These are phyloP conservation scores for Momotus momota DNA, from an alignment of 2,797 vertebrate species.

Conservation along the genomic window DNA sequence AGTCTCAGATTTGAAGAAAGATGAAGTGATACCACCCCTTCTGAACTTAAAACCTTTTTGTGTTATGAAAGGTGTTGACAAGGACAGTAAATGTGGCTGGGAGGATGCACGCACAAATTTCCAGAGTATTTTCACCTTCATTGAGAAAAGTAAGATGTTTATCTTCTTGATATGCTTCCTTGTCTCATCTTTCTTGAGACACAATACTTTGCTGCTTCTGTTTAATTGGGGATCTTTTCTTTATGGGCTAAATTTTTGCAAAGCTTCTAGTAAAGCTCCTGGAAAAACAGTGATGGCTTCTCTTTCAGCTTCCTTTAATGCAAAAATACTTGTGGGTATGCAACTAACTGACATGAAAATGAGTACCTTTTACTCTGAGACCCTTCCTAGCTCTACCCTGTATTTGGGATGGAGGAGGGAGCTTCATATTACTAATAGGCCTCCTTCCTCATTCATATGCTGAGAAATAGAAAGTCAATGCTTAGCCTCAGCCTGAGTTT, in stretches of 20 bases:
- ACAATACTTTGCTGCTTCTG: background rate
- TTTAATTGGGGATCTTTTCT: background rate
- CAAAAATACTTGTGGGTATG: background rate
- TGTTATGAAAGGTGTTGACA: conserved; percentile 10
- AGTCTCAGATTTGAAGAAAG: conserved; percentile 48
- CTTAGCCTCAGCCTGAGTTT: background rate
- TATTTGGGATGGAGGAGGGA: background rate
- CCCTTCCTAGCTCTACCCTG: background rate
- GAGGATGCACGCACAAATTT: conserved; percentile 1
- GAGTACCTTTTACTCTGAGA: background rate
- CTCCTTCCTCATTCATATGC: background rate
- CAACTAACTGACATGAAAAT: background rate
- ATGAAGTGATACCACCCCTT: conserved; percentile 11
- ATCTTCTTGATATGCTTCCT: background rate
- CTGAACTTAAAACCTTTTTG: conserved; percentile 27
- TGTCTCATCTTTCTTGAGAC: background rate
- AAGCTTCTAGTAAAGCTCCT: background rate
- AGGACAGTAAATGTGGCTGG: background rate
- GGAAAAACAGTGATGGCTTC: background rate
- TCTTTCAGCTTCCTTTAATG: background rate
- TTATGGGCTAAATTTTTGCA: background rate
- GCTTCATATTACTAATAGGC: background rate
- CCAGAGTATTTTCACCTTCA: background rate
- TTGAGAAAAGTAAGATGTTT: background rate
- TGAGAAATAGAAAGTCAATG: background rate